Evolutionary conservation across 2,113 vertebrate species (phyloP), one percentile per base, ranked within the genome.

Genomic region (Oryzias woworae): DNA sequence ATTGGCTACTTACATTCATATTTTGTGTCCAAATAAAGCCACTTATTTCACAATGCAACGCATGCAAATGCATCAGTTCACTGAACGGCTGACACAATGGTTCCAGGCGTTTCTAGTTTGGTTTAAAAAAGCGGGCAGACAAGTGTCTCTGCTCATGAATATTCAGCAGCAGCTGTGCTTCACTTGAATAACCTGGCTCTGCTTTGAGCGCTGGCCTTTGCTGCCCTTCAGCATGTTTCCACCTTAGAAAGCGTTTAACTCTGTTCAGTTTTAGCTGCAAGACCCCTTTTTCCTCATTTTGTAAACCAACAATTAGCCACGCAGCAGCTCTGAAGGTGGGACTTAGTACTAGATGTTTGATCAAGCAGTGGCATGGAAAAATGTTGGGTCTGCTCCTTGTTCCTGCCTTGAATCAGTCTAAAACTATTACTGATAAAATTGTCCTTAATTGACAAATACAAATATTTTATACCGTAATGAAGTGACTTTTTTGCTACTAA

Each of bases 161-260:
- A 91, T 90, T 87, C 84, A 90, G 57, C 36, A 79, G 75, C 88
- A 90, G 80, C 90, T 90, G 88, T 73, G 66, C 42, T 51, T 62
- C 57, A 53, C 22, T 56, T 60, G 67, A 48, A 71, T 76, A 31
- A 26, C 56, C 57, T 58, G 46, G 70, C 44, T 71, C 47, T 14
- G 13, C 24, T 14, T 24, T 26, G 50, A 64, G 69, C 54, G 41
- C 12, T 22, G 24, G 62, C 54, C 58, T 72, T 66, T 51, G 23
- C 3, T 47, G 18, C 62, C 28, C 61, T 68, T 48, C 15, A 6
- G 24, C 57, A 53, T 20, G 63, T 47, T 71, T 58, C 47, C 58
- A 66, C 57, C 51, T 59, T 51, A 46, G 55, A 43, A 56, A 56
- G 58, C 14, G 44, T 52, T 42, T 53, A 36, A 44, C 23, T 49